Evolutionary conservation across 2,797 vertebrate species (phyloP).

Genomic region (Chaenodraco wilsoni): DNA sequence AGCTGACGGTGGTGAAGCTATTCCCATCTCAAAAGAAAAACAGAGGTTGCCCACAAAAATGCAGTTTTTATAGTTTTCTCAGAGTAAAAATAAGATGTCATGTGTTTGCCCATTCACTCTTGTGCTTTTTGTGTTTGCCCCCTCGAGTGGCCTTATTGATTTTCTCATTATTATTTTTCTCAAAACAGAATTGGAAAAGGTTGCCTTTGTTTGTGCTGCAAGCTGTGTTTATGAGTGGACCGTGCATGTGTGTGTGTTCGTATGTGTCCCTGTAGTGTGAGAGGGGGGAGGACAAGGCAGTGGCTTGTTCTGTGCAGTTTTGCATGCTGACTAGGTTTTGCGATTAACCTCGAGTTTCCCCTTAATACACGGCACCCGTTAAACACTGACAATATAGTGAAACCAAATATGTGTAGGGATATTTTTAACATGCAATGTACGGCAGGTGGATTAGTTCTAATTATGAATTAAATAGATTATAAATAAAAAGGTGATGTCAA

Average conservation of each 20-base stretch:
- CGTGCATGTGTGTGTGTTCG: constrained; percentile 25
- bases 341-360: neutral
- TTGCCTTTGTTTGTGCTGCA: constrained; percentile 12
- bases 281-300: constrained; percentile 2
- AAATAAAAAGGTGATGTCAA: neutral
- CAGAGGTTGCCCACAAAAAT: neutral
- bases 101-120: constrained; percentile 10
- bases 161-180: constrained; percentile 22
- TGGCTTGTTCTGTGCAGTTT: neutral
- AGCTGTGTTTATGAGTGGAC: constrained; percentile 29
- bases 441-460: neutral
- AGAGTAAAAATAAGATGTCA: neutral
- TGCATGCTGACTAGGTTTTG: constrained; percentile 5
- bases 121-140: neutral
- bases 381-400: neutral
- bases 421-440: neutral
- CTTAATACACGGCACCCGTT: neutral
- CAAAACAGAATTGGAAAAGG: constrained; percentile 12
- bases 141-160: constrained; percentile 3
- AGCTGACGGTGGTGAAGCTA: neutral
- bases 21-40: neutral
- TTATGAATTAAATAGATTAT: neutral
- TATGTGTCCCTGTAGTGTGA: constrained; percentile 31
- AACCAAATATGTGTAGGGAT: neutral
- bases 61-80: neutral